Conservation (phyloP, 2,113 vertebrate species). For the Sardina pilchardus region DNA sequence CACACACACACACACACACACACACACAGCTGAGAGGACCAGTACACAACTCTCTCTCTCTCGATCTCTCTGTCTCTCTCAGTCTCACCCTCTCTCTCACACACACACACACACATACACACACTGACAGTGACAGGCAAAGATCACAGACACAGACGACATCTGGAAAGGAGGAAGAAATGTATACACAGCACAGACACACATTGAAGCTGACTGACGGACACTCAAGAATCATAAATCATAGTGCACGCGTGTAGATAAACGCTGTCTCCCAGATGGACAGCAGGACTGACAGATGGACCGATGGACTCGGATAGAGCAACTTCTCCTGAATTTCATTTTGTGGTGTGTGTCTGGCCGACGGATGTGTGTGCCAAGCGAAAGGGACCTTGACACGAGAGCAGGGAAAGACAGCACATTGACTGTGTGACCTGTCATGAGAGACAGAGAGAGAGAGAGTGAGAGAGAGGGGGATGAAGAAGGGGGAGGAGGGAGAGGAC, state of each 20-base stretch:
- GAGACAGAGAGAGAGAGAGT: slow-evolving; percentile 5
- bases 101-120: not conserved
- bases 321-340: not conserved
- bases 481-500: not conserved
- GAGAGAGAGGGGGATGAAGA: not conserved
- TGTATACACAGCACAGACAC: not conserved
- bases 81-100: not conserved
- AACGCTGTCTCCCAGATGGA: slow-evolving; percentile 25
- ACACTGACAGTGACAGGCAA: not conserved
- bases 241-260: not conserved
- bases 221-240: not conserved
- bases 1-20: not conserved
- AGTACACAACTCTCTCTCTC: not conserved
- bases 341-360: not conserved
- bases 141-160: not conserved
- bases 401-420: not conserved
- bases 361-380: not conserved
- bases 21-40: not conserved
- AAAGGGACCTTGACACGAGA: not conserved
- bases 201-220: not conserved
- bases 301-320: not conserved
- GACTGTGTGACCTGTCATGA: not conserved
- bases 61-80: no score
- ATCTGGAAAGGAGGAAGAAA: not conserved
- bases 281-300: slow-evolving; percentile 1